Base-by-base conservation (phyloP, 1,140 invertebrate genomes). In the Chironomus striatipennis region DNA sequence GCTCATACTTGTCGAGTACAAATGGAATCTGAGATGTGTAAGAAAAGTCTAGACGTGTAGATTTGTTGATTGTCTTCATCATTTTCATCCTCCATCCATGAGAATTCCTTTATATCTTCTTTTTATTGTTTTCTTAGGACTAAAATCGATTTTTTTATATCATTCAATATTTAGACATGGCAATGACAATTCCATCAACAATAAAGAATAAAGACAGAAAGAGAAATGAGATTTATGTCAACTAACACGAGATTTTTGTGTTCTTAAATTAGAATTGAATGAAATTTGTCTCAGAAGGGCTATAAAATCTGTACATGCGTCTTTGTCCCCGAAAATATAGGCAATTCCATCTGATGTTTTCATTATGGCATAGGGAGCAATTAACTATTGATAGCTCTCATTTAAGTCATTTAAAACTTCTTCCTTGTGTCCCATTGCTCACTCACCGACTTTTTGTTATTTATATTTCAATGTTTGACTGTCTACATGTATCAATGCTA, bases 221-320 rank as follows among this genome's bases (percentile, higher is more conserved):
- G n/a, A 57, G 43, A 57, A 57, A 57, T 57, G 47, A 12, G n/a
- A 57, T 12, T 15, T 57, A 12, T 57, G 12, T 57, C n/a, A 5
- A 15, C 12, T 57, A 5, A n/a, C 47, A n/a, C 12, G 0, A 10
- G 47, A 10, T 47, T 47, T 47, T 47, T 15, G 47, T 18, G 18
- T 70, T 70, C 65, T 70, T 70, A 70, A 70, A 18, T 70, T 70
- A 70, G 65, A 70, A 70, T 70, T 21, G 65, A 70, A 70, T 70
- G 18, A 70, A 70, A 20, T 20, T 20, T 70, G 4, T 70, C 65
- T 70, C 65, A 7, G 1, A 20, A 70, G 65, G 17, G 65, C 20
- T 10, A 70, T 70, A 70, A 70, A 70, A 70, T 70, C 2, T 57
- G n/a, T 57, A 34, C 47, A 57, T 57, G 8, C 47, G 4, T 15